phyloP scores from a whole-genome alignment of 2,113 vertebrate genomes.

The Acanthisitta chloris region DNA sequence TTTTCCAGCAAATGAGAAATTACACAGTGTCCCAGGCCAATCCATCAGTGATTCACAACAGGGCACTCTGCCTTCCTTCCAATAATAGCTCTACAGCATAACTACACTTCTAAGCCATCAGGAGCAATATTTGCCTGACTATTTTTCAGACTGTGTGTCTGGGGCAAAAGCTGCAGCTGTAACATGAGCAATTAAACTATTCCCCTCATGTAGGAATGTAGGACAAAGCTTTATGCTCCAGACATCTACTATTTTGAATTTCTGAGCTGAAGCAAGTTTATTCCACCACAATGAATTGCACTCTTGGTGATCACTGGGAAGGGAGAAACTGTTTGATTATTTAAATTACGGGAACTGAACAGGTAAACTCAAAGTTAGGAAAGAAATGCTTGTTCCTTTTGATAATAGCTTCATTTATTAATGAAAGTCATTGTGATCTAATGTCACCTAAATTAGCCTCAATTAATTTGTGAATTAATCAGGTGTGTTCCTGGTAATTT shows the following conservation, averaged over 20 bases:
- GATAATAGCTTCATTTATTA: constrained; percentile 2
- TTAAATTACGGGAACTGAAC: background rate
- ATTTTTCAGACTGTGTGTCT: background rate
- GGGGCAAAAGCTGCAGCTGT: background rate
- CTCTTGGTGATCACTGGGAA: background rate
- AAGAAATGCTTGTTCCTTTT: background rate
- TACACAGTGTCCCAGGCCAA: background rate
- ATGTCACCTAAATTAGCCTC: background rate
- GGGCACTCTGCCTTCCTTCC: background rate
- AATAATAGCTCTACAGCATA: background rate
- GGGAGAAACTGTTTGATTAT: background rate
- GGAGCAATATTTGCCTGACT: background rate
- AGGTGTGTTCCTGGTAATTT: constrained; percentile 2
- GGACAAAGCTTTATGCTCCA: background rate
- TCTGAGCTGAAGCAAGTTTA: background rate
- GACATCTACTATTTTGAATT: background rate
- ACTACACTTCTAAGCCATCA: background rate
- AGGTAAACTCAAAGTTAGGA: background rate
- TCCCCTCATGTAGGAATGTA: background rate
- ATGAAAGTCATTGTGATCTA: background rate
- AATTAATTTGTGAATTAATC: constrained; percentile 31
- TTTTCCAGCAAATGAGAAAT: background rate
- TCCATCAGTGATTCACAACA: background rate
- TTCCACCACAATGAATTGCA: background rate
- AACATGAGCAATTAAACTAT: background rate